A percentile compares a stretch with the other conserved stretches of the same genome.
Evolutionary conservation across 2,888 invertebrate species (phyloP).

Genomic region (Scaptomyza caliginosa): DNA sequence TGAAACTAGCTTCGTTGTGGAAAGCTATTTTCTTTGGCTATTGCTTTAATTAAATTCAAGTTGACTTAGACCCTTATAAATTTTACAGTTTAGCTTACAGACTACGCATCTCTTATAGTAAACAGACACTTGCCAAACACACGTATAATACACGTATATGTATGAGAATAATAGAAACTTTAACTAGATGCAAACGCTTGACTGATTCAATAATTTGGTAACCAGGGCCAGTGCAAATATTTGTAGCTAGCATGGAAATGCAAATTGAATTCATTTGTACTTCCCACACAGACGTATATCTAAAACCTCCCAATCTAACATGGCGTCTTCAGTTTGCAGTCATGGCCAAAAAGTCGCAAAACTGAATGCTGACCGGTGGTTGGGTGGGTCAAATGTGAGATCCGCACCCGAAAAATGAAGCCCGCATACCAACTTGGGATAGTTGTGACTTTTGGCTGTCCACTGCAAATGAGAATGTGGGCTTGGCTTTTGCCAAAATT

Average conservation of each 20-base stretch:
- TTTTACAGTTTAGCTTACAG: constrained; percentile 1
- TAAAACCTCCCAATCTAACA: constrained; percentile 48
- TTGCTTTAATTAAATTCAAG: constrained; percentile 69
- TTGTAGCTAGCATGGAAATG: constrained; percentile 66
- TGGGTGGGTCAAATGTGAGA: constrained; percentile 24
- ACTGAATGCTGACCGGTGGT: background rate
- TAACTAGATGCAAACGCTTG: constrained; percentile 15
- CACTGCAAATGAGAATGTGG: constrained; percentile 56
- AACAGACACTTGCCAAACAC: no score
- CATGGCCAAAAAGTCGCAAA: constrained; percentile 67
- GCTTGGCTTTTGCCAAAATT: constrained; percentile 50
- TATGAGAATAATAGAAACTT: constrained; percentile 27
- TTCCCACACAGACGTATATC: background rate
- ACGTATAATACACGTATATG: no score
- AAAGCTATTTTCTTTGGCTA: constrained; percentile 24
- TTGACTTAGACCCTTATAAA: constrained; percentile 19
- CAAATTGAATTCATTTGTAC: constrained; percentile 64
- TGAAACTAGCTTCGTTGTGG: background rate
- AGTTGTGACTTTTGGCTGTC: constrained; percentile 75
- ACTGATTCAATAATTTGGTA: constrained; percentile 64
- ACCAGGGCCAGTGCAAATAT: constrained; percentile 55
- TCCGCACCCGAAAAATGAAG: constrained; percentile 26
- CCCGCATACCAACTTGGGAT: constrained; percentile 75
- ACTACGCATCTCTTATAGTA: background rate
- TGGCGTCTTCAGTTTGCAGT: constrained; percentile 63